Base-by-base conservation (phyloP, 2,888 invertebrate genomes). In the Sarcophaga subvicina region DNA sequence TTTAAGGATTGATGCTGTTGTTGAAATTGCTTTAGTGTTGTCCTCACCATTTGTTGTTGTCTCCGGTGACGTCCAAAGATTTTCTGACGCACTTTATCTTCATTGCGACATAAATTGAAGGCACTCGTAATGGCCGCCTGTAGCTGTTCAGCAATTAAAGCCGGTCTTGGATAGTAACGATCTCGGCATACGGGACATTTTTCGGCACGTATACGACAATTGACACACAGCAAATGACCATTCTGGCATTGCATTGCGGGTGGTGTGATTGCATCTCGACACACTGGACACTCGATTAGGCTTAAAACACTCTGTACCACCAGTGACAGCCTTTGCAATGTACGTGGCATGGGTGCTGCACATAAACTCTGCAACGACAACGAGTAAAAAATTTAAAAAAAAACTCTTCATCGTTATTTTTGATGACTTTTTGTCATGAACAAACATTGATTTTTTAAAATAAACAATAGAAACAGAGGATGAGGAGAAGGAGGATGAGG, bases 231-330 rank as follows among this genome's bases (percentile, higher is more conserved):
- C 86, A 96, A 93, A 91, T 96, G 96, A 0, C 96, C 96, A 89
- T 95, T 95, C 79, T 95, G 95, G 90, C 96, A 96, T 90, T 96
- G 96, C 88, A 95, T 94, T 1, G 95, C 95, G 5, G 96, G 96
- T 14, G 96, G 95, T 62, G 94, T 91, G 83, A 95, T 95, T 77
- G 95, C 95, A 88, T 95, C 95, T 89, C 95, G 92, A 90, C 96
- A 96, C 67, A 96, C 94, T 25, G 96, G 96, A 90, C 96, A 96
- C 90, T 96, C 96, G 87, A 96, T 92, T 88, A 94, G 93, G 75
- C 93, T 91, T 67, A 95, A 91, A 85, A 95, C 94, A 73, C 94
- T 92, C 81, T 94, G 94, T 91, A 94, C 94, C 87, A 94, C 93
- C 17, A 94, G 93, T 60, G 94, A 94, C 12, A 95, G 93, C 2